Evolutionary conservation across 64 coral and sea anemone species (phyloP), one percentile per base, ranked within the genome.

Genomic region (Acropora tenuis): DNA sequence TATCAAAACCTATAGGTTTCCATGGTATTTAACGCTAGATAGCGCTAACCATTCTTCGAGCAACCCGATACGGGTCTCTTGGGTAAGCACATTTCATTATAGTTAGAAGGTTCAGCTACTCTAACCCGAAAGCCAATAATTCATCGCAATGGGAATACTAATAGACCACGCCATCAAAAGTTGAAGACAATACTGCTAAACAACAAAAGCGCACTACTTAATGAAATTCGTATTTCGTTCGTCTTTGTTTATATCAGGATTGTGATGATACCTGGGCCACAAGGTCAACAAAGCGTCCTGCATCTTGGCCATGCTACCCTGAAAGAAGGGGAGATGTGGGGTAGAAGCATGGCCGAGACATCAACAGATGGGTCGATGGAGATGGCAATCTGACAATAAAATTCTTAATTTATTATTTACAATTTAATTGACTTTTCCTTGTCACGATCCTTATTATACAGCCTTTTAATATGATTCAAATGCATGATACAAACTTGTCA

Each of bases 221-320:
- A 63, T 63, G 59, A 63, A 63, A 63, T 63, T 13, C 59, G 9
- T 12, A 63, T 63, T 63, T 71, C 67, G 12, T 53, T 6, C 9
- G 50, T 71, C 67, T 71, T 71, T 71, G 67, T 71, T 71, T 71
- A 20, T 71, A 71, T 71, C 19, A 71, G 67, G 67, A 71, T 71
- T 71, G 67, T 71, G 67, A 20, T 71, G 67, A 71, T 71, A n/a
- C 67, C 67, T 71, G 67, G 18, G 67, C 30, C 17, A 19, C 1
- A 71, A 20, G 8, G 12, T 63, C 6, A 63, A 63, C 19, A 71
- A 71, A 71, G 67, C 18, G 67, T 71, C 30, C 67, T 71, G 19
- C 19, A 71, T 20, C 67, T 71, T 71, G 67, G 67, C 67, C 17
- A 19, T 71, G 67, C 67, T 71, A 40, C 67, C 67, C 67, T 71